Evolutionary conservation across 23 tunicate species (phyloP).

Genomic region (Styela clava): DNA sequence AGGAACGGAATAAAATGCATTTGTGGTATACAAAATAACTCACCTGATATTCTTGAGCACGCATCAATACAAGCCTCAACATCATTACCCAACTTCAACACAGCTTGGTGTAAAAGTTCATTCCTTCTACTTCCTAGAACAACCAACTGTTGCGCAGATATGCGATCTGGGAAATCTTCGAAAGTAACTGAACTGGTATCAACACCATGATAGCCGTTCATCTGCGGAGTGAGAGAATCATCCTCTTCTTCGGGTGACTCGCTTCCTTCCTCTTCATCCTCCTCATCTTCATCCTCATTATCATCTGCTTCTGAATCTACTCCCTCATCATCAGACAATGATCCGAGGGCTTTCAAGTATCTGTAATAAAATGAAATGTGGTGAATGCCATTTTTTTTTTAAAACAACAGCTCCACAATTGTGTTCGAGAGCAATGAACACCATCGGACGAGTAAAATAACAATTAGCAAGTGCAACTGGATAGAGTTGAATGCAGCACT

Average conservation of each 20-base stretch:
- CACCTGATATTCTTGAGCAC: constrained; percentile 21
- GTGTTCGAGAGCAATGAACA: too few relatives aligned
- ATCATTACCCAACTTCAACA: constrained; percentile 55
- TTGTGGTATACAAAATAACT: too few relatives aligned
- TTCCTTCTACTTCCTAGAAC: constrained; percentile 10
- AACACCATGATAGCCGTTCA: background rate
- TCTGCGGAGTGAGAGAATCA: background rate
- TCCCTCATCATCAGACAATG: constrained; percentile 80
- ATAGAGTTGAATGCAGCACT: too few relatives aligned
- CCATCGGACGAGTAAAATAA: too few relatives aligned
- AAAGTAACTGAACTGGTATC: background rate
- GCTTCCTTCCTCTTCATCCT: constrained; percentile 14
- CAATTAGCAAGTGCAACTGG: too few relatives aligned
- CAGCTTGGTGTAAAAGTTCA: constrained; percentile 44
- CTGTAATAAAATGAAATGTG: background rate
- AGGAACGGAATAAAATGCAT: too few relatives aligned
- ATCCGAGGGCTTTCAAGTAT: constrained; percentile 32
- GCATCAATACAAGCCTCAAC: constrained; percentile 52
- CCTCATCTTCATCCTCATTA: constrained; percentile 36
- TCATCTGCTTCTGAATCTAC: constrained; percentile 50
- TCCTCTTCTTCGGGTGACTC: background rate
- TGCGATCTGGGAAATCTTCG: constrained; percentile 14
- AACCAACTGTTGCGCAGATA: constrained; percentile 2
- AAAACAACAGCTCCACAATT: too few relatives aligned
- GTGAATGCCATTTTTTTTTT: too few relatives aligned